phyloP scores from a whole-genome alignment of 2,797 vertebrate genomes.

The Argya squamiceps region DNA sequence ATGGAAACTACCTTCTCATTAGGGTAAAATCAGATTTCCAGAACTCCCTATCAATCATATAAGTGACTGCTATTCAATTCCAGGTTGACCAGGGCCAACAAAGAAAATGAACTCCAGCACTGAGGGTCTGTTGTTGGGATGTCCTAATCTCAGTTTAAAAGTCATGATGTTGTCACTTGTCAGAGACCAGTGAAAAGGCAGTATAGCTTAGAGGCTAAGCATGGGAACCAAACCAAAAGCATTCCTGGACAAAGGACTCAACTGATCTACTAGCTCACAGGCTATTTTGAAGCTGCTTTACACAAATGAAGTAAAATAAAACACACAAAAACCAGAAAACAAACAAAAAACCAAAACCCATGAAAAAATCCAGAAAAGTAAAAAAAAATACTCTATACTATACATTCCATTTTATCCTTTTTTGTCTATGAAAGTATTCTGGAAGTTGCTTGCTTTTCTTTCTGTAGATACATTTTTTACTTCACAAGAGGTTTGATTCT shows the following conservation, averaged over 20 bases:
- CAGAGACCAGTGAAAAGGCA: background rate
- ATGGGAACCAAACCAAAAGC: background rate
- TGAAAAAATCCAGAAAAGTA: no score
- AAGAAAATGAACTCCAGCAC: background rate
- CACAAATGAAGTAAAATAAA: background rate
- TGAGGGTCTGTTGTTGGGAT: background rate
- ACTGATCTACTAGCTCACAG: background rate
- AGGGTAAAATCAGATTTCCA: background rate
- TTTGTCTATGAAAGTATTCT: background rate
- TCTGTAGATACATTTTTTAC: background rate
- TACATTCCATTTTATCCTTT: background rate
- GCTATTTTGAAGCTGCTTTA: background rate
- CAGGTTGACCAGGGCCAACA: background rate
- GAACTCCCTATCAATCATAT: background rate
- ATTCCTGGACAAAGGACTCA: background rate
- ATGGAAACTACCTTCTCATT: background rate
- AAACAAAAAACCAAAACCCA: background rate
- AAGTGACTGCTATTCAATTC: background rate
- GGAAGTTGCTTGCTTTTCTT: background rate
- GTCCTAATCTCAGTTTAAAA: background rate
- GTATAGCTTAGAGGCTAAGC: background rate
- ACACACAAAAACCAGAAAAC: accelerated
- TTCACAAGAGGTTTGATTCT: background rate
- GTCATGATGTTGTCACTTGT: background rate
- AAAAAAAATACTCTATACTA: background rate